Evolutionary conservation across 2,888 invertebrate genomes (phyloP).

Genomic region (Dione juno): DNA sequence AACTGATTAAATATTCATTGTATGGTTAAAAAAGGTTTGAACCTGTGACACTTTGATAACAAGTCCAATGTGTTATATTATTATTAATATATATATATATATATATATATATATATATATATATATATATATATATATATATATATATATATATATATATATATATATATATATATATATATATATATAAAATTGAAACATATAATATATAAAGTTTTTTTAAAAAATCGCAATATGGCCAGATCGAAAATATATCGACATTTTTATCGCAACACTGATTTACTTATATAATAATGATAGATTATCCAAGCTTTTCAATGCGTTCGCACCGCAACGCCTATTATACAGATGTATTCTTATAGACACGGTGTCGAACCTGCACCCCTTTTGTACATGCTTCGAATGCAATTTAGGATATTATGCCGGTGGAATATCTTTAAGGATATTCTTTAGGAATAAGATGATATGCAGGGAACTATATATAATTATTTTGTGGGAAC

Average conservation of each 20-base stretch:
- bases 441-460: constrained; percentile 1
- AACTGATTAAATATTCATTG: too few relatives aligned
- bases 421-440: constrained; percentile 3
- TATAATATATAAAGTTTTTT: too few relatives aligned
- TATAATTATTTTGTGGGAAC: constrained; percentile 14
- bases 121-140: too few relatives aligned
- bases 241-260: constrained; percentile 45
- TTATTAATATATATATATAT: too few relatives aligned
- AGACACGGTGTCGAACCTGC: constrained; percentile 77
- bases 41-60: too few relatives aligned
- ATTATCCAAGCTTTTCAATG: constrained; percentile 69
- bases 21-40: too few relatives aligned
- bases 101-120: too few relatives aligned
- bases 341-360: constrained; percentile 76
- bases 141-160: too few relatives aligned
- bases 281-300: constrained; percentile 63
- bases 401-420: constrained; percentile 37
- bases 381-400: constrained; percentile 40
- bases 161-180: too few relatives aligned
- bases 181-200: too few relatives aligned
- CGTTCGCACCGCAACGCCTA: constrained; percentile 78
- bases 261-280: constrained; percentile 44
- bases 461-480: neutral
- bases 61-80: too few relatives aligned
- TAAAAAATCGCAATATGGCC: too few relatives aligned